phyloP scores from a whole-genome alignment of 2,888 invertebrate species.

The Scaptomyza cyrtandrae region DNA sequence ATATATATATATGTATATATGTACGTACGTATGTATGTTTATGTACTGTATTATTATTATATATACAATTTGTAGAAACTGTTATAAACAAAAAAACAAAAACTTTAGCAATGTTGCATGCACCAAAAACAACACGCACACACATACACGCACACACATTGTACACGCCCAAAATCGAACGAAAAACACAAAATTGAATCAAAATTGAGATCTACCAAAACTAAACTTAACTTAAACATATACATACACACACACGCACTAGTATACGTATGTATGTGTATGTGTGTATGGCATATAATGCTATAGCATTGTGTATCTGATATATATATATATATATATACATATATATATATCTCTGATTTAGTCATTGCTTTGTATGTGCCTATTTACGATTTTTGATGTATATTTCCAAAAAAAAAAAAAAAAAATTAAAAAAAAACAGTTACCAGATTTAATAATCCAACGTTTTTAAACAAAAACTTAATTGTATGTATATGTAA shows the following conservation, averaged over 20 bases:
- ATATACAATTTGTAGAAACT: slow-evolving; percentile 52
- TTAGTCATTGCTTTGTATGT: slow-evolving; percentile 79
- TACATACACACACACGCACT: neutral
- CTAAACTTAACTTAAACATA: slow-evolving; percentile 2
- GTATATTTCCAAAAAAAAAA: slow-evolving; percentile 51
- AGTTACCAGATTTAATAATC: slow-evolving; percentile 63
- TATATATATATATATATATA: slow-evolving; percentile 27
- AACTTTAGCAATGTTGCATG: slow-evolving; percentile 53
- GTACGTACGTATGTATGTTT: slow-evolving; percentile 41
- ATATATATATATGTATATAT: slow-evolving; percentile 29
- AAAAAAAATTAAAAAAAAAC: slow-evolving; percentile 37
- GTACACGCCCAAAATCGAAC: slow-evolving; percentile 12
- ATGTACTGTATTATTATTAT: slow-evolving; percentile 1
- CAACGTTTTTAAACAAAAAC: slow-evolving; percentile 39
- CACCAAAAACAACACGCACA: slow-evolving; percentile 25
- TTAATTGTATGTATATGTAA: slow-evolving; percentile 61
- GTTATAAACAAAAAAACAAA: slow-evolving; percentile 58
- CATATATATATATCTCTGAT: slow-evolving; percentile 54
- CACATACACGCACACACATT: slow-evolving; percentile 16
- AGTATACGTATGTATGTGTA: slow-evolving; percentile 13
- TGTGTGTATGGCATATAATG: slow-evolving; percentile 14
- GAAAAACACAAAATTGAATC: slow-evolving; percentile 46
- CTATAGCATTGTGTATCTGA: slow-evolving; percentile 38
- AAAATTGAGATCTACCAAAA: slow-evolving; percentile 53
- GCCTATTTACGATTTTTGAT: slow-evolving; percentile 77